These are phyloP conservation scores for Jordanella pulchra DNA, from an alignment of 2,797 vertebrate species.

Conservation along the genomic window DNA sequence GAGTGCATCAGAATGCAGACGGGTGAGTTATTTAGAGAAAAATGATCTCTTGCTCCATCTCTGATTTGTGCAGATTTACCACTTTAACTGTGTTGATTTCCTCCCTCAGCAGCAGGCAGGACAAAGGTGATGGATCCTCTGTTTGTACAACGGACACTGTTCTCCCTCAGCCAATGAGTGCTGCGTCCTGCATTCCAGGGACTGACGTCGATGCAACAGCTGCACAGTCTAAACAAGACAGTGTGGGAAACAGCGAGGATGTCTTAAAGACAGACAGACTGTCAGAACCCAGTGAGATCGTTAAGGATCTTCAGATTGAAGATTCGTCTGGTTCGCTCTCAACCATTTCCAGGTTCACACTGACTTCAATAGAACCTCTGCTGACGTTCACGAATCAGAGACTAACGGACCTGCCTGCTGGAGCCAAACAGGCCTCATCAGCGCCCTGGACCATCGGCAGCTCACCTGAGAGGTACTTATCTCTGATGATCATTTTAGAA, in stretches of 20 bases:
- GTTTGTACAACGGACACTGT: slow-evolving; percentile 13
- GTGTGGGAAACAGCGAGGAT: background rate
- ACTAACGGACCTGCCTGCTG: slow-evolving; percentile 48
- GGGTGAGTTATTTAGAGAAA: slow-evolving; percentile 30
- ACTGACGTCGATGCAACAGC: background rate
- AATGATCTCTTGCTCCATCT: background rate
- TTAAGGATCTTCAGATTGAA: slow-evolving; percentile 10
- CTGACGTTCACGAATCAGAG: slow-evolving; percentile 70
- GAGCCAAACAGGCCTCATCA: slow-evolving; percentile 29
- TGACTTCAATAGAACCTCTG: slow-evolving; percentile 35
- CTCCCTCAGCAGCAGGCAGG: slow-evolving; percentile 21
- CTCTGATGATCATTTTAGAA: background rate
- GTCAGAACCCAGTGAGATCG: background rate
- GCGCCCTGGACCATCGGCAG: slow-evolving; percentile 24
- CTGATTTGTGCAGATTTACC: too few species aligned
- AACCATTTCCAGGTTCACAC: background rate
- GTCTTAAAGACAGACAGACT: background rate
- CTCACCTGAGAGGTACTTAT: slow-evolving; percentile 44
- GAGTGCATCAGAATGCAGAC: background rate
- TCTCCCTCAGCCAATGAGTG: background rate
- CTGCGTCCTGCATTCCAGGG: background rate
- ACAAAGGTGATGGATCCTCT: slow-evolving; percentile 11
- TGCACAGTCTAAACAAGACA: rapidly evolving
- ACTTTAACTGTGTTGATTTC: background rate
- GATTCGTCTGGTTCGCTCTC: background rate